Conservation (phyloP, 2,888 invertebrate species). For the Mactromeris polynyma region DNA sequence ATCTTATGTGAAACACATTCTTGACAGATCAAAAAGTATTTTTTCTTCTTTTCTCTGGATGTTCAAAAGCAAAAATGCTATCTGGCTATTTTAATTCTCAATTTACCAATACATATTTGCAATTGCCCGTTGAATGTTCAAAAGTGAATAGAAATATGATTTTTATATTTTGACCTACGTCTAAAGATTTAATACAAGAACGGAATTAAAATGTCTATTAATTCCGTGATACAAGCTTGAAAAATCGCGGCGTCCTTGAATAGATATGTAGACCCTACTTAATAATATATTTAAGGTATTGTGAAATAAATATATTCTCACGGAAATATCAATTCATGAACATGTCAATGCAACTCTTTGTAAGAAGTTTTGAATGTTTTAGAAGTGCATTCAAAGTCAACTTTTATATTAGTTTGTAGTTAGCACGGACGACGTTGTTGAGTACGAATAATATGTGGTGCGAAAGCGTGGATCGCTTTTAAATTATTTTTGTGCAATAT, state of each 20-base stretch:
- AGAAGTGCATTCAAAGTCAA: background rate
- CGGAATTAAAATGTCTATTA: background rate
- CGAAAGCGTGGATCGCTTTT: slow-evolving; percentile 27
- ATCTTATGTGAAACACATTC: background rate
- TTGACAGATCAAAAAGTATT: background rate
- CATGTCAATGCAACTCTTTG: background rate
- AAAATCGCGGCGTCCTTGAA: background rate
- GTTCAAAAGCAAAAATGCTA: background rate
- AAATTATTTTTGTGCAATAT: slow-evolving; percentile 33
- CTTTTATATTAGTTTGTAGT: background rate
- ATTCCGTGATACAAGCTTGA: too few species aligned
- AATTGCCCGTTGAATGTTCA: background rate
- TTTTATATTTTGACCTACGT: background rate
- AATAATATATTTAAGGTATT: background rate
- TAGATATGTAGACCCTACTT: background rate
- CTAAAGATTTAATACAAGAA: too few species aligned
- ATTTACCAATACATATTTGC: background rate
- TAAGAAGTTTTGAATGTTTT: background rate
- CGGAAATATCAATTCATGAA: background rate
- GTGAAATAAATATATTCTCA: background rate
- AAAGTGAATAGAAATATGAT: background rate
- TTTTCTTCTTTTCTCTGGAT: background rate
- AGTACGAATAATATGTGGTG: slow-evolving; percentile 14
- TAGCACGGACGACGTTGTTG: background rate
- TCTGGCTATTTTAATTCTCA: background rate